Evolutionary conservation across 1,140 invertebrate species (phyloP), one percentile per base, ranked within the genome.

Genomic region (Gonioctena quinquepunctata): DNA sequence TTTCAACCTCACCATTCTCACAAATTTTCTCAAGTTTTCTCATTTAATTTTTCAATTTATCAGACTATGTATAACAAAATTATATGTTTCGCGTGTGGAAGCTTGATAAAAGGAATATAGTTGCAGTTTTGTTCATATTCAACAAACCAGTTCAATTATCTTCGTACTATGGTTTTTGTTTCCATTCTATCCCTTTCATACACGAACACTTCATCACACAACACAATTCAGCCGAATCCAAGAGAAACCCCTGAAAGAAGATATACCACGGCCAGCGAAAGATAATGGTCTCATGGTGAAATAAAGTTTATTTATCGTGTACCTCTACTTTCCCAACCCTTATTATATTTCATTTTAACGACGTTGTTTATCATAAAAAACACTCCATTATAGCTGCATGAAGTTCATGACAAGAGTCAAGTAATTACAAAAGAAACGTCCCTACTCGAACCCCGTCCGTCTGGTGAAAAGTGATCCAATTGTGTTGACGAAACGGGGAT

Each of bases 401-500:
- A 42, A 42, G 33, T 42, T 42, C 33, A 42, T 42, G 33, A 42
- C 8, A n/a, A 42, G 16, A 42, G 33, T 42, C 33, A 42, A 42
- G 33, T 42, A 42, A 42, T 42, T 42, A 42, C 33, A 42, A 42
- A 42, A 42, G 33, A 42, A 42, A 42, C 7, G 33, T 42, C 33
- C 33, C 33, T 42, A 42, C 13, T n/a, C 33, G 33, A 42, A 42
- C 33, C 33, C 33, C 33, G 2, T 42, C 2, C 23, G 23, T 59
- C 26, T 23, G 21, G 16, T 59, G 56, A 59, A 59, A 59, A 59
- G 56, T 59, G 56, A 59, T 59, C 56, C 56, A 59, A 59, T 59
- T 59, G 23, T 59, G 56, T 59, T 59, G 56, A 59, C 56, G 56
- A 59, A 59, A 59, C 56, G 56, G 16, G 56, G 56, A 13, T 28